A percentile compares a stretch with the other conserved stretches of the same genome.
Evolutionary conservation across 2,113 vertebrate genomes (phyloP).

Genomic region (Ammodytes dubius): DNA sequence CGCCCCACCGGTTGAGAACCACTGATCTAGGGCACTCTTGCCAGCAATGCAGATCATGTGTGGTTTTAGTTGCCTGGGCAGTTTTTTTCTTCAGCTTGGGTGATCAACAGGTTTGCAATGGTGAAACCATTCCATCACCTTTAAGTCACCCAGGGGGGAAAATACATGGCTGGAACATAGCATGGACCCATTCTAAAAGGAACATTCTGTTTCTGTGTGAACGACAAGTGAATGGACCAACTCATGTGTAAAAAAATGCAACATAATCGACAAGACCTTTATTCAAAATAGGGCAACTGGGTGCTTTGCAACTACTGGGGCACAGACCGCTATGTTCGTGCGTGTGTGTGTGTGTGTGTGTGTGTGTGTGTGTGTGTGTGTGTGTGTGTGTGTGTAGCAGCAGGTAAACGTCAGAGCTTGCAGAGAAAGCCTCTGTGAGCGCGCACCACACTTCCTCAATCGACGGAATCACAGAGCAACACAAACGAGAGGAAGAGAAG

Average conservation of each 20-base stretch:
- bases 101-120: constrained; percentile 49
- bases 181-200: too few species aligned
- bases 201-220: background rate
- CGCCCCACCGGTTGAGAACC: too few species aligned
- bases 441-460: constrained; percentile 80
- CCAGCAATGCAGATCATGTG: constrained; percentile 43
- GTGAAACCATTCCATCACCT: background rate
- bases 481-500: constrained; percentile 51
- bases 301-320: background rate
- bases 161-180: background rate
- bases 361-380: constrained; percentile 13
- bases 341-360: background rate
- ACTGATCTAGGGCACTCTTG: constrained; percentile 58
- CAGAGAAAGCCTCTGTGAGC: constrained; percentile 45
- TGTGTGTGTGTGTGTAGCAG: constrained; percentile 29
- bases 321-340: background rate
- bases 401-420: constrained; percentile 76
- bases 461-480: constrained; percentile 69
- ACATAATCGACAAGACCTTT: constrained; percentile 3
- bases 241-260: constrained; percentile 18
- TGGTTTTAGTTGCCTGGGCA: background rate
- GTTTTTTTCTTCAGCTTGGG: background rate
- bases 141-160: background rate
- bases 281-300: constrained; percentile 39
- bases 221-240: background rate